Evolutionary conservation across 2,113 vertebrate species (phyloP), one percentile per base, ranked within the genome.

Genomic region (Pygoscelis adeliae): DNA sequence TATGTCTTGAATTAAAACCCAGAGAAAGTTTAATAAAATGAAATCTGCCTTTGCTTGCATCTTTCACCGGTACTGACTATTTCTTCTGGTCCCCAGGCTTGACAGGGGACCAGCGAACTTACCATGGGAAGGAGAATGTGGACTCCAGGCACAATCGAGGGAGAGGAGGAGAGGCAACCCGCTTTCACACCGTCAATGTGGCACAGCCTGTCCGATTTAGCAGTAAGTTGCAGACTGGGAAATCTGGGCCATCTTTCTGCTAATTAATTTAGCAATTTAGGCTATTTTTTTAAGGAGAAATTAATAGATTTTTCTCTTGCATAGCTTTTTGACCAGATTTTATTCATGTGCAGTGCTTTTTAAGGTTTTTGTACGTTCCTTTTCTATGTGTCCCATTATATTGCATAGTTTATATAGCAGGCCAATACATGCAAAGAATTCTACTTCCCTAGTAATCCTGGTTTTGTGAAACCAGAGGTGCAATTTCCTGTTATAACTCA

Each of bases 191-290:
- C 0, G 95, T 98, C 94, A 99, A 99, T 3, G 98, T 99, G 97
- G 99, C 99, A 6, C 99, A 99, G 97, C 99, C 99, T 1, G 98
- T 99, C 70, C 99, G 99, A 84, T 99, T 99, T 92, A 99, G 99
- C 98, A 99, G 99, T 99, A 98, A 99, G 99, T 98, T 98, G 98
- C 97, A 97, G 98, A 96, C 98, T 97, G 97, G 96, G 88, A 69
- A 95, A 94, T 84, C 73, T 89, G 80, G 83, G 46, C 76, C 65
- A 84, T 74, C 76, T 36, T 30, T 7, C 65, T 90, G 36, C 40
- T 91, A 50, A 66, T 78, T 87, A 25, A 44, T 81, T 73, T 46
- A 80, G 38, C 47, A 66, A 58, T 76, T 56, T 21, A 46, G 80
- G 10, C 36, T 42, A 3, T 61, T 49, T 69, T 62, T 3, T 18